Evolutionary conservation across 2,888 invertebrate genomes (phyloP).

Genomic region (Celastrina argiolus): DNA sequence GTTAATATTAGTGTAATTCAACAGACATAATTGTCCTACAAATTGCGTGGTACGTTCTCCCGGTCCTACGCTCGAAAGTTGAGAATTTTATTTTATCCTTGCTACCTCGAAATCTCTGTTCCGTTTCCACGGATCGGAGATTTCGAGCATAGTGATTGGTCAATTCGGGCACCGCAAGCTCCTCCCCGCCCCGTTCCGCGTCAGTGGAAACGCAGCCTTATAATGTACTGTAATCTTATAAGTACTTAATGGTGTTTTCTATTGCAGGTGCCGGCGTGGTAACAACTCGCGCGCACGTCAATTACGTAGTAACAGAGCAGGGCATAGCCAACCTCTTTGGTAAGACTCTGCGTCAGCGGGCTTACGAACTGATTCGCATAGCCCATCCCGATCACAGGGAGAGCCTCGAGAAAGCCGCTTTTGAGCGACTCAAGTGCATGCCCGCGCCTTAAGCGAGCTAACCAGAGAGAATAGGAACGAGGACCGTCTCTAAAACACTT

Average conservation of each 20-base stretch:
- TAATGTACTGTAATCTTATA: too few species aligned
- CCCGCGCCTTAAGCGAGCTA: constrained; percentile 75
- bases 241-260: not conserved
- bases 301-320: constrained; percentile 95
- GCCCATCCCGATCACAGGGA: constrained; percentile 94
- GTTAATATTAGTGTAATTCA: too few species aligned
- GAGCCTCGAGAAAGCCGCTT: constrained; percentile 90
- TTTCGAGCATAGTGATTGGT: too few species aligned
- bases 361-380: constrained; percentile 91
- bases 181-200: too few species aligned
- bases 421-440: constrained; percentile 88
- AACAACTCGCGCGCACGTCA: constrained; percentile 92
- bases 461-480: not conserved
- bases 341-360: constrained; percentile 91
- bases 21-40: too few species aligned
- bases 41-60: too few species aligned
- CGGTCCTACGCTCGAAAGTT: too few species aligned
- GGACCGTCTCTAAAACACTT: not conserved
- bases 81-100: too few species aligned
- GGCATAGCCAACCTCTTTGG: constrained; percentile 95
- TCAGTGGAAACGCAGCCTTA: too few species aligned
- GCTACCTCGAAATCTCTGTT: too few species aligned
- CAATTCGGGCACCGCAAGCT: too few species aligned
- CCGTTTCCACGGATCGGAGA: too few species aligned
- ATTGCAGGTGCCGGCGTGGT: constrained; percentile 93